Conservation (phyloP, 2,888 invertebrate species). For the Drosophila stalkeri region DNA sequence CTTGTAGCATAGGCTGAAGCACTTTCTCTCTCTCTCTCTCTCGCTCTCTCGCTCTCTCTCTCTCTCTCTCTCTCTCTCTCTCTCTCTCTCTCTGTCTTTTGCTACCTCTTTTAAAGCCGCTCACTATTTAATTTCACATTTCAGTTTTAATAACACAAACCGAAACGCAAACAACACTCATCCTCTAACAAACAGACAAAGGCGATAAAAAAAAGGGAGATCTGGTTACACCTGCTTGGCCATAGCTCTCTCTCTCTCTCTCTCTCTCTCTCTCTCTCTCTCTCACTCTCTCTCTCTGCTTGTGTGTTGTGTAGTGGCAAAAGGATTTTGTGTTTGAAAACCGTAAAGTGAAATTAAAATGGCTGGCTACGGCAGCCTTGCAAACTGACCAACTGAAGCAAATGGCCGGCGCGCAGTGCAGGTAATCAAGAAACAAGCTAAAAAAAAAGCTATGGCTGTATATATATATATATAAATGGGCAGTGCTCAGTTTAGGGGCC, state of each 20-base stretch:
- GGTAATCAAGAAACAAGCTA: constrained; percentile 55
- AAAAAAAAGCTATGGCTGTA: background rate
- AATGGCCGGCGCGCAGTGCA: constrained; percentile 63
- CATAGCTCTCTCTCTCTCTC: background rate
- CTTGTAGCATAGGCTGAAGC: background rate
- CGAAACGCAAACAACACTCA: constrained; percentile 55
- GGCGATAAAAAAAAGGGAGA: constrained; percentile 68
- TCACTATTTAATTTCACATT: constrained; percentile 55
- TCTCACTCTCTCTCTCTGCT: background rate
- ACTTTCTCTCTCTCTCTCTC: background rate
- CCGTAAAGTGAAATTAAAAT: constrained; percentile 82
- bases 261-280: background rate
- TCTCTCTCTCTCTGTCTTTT: background rate
- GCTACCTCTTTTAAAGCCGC: constrained; percentile 35
- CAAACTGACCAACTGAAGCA: constrained; percentile 52
- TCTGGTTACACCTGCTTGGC: constrained; percentile 59
- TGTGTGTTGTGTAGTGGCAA: constrained; percentile 59
- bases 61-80: background rate
- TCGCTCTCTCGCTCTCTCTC: too few relatives aligned
- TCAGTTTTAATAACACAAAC: constrained; percentile 63
- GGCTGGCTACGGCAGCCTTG: constrained; percentile 55
- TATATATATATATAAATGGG: background rate
- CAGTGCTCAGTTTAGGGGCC: constrained; percentile 55
- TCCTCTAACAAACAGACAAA: constrained; percentile 38
- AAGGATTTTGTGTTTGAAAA: constrained; percentile 78